Conservation (phyloP, 2,888 invertebrate genomes). For the Synergus laeviventris region DNA sequence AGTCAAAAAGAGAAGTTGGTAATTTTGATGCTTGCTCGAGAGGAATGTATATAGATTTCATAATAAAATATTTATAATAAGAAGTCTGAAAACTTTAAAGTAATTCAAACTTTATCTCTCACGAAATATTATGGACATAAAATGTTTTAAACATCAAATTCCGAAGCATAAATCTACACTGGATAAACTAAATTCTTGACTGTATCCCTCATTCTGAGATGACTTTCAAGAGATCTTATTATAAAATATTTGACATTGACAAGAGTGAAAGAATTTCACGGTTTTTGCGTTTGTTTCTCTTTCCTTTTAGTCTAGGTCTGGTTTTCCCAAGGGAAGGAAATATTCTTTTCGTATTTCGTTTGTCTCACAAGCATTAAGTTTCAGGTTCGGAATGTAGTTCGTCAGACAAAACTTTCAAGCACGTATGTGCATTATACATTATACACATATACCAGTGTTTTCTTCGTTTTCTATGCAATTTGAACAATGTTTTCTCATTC, state of each 20-base stretch:
- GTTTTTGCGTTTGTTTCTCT: slow-evolving; percentile 9
- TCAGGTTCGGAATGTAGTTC: slow-evolving; percentile 29
- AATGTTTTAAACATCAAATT: not conserved
- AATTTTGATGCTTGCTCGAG: not conserved
- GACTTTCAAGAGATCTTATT: slow-evolving; percentile 3
- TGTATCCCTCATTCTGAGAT: not conserved
- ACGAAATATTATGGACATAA: not conserved
- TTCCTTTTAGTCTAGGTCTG: slow-evolving; percentile 2
- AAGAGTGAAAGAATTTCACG: slow-evolving; percentile 36
- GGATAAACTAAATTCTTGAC: slow-evolving; percentile 7
- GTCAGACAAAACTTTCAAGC: slow-evolving; percentile 1
- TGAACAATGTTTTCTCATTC: slow-evolving; percentile 4
- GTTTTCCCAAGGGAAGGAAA: not conserved
- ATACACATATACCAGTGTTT: slow-evolving; percentile 22
- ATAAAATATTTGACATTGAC: slow-evolving; percentile 32
- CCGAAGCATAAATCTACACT: not conserved
- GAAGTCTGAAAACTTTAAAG: not conserved
- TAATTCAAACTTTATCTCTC: not conserved
- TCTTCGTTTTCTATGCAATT: slow-evolving; percentile 2
- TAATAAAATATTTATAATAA: not conserved
- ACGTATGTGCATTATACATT: slow-evolving; percentile 32
- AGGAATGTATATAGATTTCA: not conserved
- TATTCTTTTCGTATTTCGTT: slow-evolving; percentile 28
- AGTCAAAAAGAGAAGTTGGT: not conserved
- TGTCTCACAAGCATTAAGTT: slow-evolving; percentile 33